These are phyloP conservation scores for Dryomyza anilis DNA, from an alignment of 2,888 invertebrate species.

Conservation along the genomic window DNA sequence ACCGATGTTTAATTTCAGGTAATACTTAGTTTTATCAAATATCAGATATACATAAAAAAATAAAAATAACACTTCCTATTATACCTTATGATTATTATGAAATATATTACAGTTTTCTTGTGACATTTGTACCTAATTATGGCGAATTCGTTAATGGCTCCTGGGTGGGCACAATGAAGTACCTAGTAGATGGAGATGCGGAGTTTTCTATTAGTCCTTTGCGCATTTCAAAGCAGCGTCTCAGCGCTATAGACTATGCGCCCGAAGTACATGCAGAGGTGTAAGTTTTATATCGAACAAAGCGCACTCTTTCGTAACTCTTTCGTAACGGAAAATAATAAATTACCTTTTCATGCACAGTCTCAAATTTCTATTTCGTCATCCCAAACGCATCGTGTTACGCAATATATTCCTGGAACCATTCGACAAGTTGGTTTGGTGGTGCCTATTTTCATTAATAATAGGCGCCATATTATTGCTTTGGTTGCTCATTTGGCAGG, in stretches of 20 bases:
- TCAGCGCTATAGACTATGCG: conserved; percentile 40
- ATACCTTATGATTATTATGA: background rate
- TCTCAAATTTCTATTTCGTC: conserved; percentile 53
- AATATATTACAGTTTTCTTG: conserved; percentile 39
- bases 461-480: conserved; percentile 42
- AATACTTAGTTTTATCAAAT: conserved; percentile 2
- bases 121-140: conserved; percentile 43
- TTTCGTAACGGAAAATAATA: background rate
- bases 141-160: conserved; percentile 44
- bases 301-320: background rate
- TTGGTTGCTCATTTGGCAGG: conserved; percentile 44
- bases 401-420: conserved; percentile 57
- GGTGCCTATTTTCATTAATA: conserved; percentile 46
- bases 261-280: conserved; percentile 46
- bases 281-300: conserved; percentile 41
- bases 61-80: background rate
- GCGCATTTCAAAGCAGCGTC: conserved; percentile 43
- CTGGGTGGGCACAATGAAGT: conserved; percentile 51
- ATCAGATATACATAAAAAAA: background rate
- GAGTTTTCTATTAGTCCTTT: conserved; percentile 49
- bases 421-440: conserved; percentile 50
- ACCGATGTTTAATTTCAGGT: conserved; percentile 49
- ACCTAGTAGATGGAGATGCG: conserved; percentile 38
- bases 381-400: conserved; percentile 50
- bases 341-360: conserved; percentile 33